Conservation (phyloP, 1,140 invertebrate species). For the Leptinotarsa texana region DNA sequence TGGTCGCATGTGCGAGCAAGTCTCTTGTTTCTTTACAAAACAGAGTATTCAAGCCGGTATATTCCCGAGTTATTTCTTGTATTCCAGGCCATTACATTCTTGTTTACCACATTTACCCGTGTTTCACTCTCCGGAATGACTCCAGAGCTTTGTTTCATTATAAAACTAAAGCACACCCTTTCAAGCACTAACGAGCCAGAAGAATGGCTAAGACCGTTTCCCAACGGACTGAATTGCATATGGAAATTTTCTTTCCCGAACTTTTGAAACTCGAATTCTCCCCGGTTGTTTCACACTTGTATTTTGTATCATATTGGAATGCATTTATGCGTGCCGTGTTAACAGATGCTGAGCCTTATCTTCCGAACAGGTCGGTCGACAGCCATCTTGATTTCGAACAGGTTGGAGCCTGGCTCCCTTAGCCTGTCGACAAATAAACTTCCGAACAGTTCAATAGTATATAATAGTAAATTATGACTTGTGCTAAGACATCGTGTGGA, state of each 20-base stretch:
- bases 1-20: no score
- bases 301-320: neutral
- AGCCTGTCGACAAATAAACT: neutral
- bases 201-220: neutral
- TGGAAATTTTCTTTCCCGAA: neutral
- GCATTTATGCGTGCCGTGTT: neutral
- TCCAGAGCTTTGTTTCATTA: neutral
- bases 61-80: neutral
- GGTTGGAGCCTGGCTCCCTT: no score
- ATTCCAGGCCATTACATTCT: neutral
- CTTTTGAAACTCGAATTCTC: neutral
- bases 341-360: neutral
- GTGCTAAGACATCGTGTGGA: neutral
- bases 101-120: conserved; percentile 6
- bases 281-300: neutral
- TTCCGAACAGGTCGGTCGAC: neutral
- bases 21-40: no score
- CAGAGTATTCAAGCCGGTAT: neutral
- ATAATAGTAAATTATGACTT: neutral
- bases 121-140: neutral
- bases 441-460: neutral
- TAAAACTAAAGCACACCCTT: conserved; percentile 2
- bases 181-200: neutral
- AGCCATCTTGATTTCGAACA: no score
- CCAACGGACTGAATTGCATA: neutral